A percentile compares a stretch with the other conserved stretches of the same genome.
Evolutionary conservation across 2,113 vertebrate genomes (phyloP).

Genomic region (Smithornis capensis): DNA sequence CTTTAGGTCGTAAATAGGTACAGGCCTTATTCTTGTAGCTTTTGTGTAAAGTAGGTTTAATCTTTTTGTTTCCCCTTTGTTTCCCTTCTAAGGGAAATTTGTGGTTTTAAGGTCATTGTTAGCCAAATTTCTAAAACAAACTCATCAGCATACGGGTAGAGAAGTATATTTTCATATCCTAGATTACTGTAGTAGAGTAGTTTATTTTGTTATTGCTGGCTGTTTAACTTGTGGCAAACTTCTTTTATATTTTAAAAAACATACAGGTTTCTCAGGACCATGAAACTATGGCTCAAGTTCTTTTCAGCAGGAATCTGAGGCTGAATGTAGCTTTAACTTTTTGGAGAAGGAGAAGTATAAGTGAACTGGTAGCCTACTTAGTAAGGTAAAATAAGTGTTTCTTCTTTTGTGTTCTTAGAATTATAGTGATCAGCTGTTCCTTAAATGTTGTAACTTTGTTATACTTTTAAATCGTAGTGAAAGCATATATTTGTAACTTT

Average conservation of each 20-base stretch:
- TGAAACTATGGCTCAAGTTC: conserved; percentile 85
- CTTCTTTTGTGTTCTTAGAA: background rate
- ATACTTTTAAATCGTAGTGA: background rate
- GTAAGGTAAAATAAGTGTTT: conserved; percentile 80
- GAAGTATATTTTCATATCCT: background rate
- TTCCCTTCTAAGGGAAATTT: background rate
- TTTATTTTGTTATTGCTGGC: background rate
- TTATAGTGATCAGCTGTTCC: background rate
- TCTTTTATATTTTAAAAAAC: background rate
- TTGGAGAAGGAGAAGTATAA: conserved; percentile 88
- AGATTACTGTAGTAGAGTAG: background rate
- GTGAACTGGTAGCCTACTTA: conserved; percentile 89
- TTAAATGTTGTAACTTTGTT: background rate
- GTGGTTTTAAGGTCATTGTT: background rate
- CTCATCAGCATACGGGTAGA: background rate
- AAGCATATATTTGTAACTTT: background rate
- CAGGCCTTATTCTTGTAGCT: background rate
- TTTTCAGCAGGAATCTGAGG: conserved; percentile 89
- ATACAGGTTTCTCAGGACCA: conserved; percentile 87
- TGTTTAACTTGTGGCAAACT: background rate
- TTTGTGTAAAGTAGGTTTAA: background rate
- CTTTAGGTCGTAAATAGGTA: background rate
- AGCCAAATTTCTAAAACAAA: background rate
- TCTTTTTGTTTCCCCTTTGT: background rate
- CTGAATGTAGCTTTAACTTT: conserved; percentile 90